Base-by-base conservation (phyloP, 2,113 vertebrate species). In the Ciconia stormi region DNA sequence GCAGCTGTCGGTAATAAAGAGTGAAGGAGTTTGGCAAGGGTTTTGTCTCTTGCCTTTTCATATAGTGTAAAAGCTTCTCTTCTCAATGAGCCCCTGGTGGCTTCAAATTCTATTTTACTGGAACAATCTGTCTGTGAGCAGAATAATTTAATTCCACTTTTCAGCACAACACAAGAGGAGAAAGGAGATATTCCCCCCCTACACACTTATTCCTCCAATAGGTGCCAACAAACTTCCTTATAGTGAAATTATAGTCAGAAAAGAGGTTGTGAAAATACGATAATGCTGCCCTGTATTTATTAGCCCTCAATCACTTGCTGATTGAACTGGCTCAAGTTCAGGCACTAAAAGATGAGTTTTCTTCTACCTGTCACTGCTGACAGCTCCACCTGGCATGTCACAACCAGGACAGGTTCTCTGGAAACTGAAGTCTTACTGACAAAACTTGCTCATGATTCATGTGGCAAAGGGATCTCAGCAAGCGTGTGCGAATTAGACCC, bases 101-200 rank as follows among this genome's bases (percentile, higher is more conserved):
- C 96, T 98, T 98, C 87, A 96, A 90, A 97, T 97, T 97, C 97
- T 96, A 87, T 98, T 98, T 98, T 96, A 98, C 97, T 97, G 97
- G 96, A 98, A 97, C 97, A 97, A 97, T 96, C 96, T 97, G 95
- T 95, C 95, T 97, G 93, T 98, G 96, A 96, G 83, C 84, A 89
- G 98, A 98, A 98, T 98, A 98, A 97, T 97, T 98, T 97, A 97
- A 97, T 95, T 87, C 72, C 13, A 49, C 63, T 98, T 98, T 96
- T 96, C 92, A 95, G 90, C 76, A 80, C 65, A 88, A 82, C 90
- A 91, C 50, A 93, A 92, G 89, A 83, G 55, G 71, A 90, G 49
- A 65, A 85, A 59, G 71, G 65, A 95, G 79, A 82, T 95, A 81
- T 70, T 94, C 56, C 46, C 69, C 53, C 79, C 56, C 58, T 36